Evolutionary conservation across 2,797 vertebrate genomes (phyloP), one percentile per base, ranked within the genome.

Genomic region (Eptatretus atami): DNA sequence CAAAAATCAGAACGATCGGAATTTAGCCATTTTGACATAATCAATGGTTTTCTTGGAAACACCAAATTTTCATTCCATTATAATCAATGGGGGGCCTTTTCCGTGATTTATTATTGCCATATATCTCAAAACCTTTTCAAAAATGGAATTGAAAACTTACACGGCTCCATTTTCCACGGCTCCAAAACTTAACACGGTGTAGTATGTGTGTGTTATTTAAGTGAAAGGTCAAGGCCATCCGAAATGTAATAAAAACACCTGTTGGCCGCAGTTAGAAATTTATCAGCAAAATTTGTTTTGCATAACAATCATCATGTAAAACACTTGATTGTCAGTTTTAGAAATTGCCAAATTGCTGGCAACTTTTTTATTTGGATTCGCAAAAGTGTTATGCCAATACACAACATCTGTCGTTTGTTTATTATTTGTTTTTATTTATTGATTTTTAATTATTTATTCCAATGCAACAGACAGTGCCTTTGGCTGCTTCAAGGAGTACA

Each of bases 401-500:
- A 31, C 53, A 64, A 24, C 53, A 2, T 54, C 64, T 63, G 2
- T 15, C 19, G 6, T 44, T 63, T 25, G 15, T 63, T 6, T n/a
- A 52, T 11, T 12, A 53, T 31, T n/a, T 53, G 15, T n/a, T 66
- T 25, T 53, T 24, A 53, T 14, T 11, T 2, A n/a, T n/a, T n/a
- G 9, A 61, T n/a, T 12, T n/a, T 25, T 61, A 25, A 10, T 10
- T 61, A n/a, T 61, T 25, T 61, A 61, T 15, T 66, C 63, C 63
- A 52, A 15, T 53, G 15, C 52, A 74, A 1, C 73, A 96, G 90
- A 71, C 88, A 96, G 74, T 98, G 90, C 82, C 80, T 98, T 54
- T 98, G 90, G n/a, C 80, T 98, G 90, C 79, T 95, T 98, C 80
- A 98, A 96, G 78, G 90, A 98, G 74, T 95, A 95, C 78, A 98